Evolutionary conservation across 2,113 vertebrate genomes (phyloP).

Genomic region (Phaetusa simplex): DNA sequence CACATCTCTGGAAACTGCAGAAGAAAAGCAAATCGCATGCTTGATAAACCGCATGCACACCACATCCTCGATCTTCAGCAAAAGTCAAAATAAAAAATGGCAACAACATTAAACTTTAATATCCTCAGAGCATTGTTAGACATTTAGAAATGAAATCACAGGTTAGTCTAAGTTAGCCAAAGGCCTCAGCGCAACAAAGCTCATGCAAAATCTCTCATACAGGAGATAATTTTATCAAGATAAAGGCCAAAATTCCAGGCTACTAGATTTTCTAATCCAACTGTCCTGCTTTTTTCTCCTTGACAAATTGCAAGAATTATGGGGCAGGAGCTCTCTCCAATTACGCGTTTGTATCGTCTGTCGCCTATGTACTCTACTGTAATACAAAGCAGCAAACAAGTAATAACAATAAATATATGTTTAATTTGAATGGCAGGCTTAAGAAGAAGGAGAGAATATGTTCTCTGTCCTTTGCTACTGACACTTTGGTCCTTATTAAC

Average conservation of each 20-base stretch:
- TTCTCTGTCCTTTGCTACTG: not conserved
- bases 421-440: not conserved
- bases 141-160: not conserved
- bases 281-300: not conserved
- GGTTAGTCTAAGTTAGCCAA: not conserved
- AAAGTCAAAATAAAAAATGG: not conserved
- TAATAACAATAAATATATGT: not conserved
- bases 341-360: not conserved
- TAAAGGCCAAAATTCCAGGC: not conserved
- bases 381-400: not conserved
- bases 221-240: not conserved
- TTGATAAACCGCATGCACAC: not conserved
- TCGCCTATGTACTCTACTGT: not conserved
- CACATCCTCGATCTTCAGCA: not conserved
- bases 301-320: not conserved
- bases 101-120: not conserved
- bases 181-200: not conserved
- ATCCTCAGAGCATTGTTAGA: not conserved
- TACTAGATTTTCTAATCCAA: not conserved
- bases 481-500: not conserved
- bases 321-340: not conserved
- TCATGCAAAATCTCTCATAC: not conserved
- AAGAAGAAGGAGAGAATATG: not conserved
- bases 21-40: not conserved
- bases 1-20: not conserved